These are phyloP conservation scores for Tortrix viridana DNA, from an alignment of 2,888 invertebrate genomes.

Conservation along the genomic window DNA sequence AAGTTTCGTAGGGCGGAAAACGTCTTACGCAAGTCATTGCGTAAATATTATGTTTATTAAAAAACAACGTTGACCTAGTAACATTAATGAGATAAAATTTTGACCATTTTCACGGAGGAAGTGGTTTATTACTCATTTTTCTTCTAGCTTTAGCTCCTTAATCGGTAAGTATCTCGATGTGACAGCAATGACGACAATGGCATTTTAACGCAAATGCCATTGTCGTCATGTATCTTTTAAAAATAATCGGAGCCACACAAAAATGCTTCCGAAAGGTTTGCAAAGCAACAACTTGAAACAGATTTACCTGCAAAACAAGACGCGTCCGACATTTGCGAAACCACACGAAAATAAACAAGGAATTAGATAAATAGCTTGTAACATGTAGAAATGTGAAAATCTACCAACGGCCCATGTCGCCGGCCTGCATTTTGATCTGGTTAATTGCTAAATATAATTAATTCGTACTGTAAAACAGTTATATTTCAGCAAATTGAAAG, in stretches of 20 bases:
- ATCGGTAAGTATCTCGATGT: too few species aligned
- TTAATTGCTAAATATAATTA: constrained; percentile 82
- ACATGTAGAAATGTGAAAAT: constrained; percentile 63
- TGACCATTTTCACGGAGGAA: too few species aligned
- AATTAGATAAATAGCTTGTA: constrained; percentile 64
- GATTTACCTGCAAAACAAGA: constrained; percentile 34
- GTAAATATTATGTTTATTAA: too few species aligned
- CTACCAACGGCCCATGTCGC: constrained; percentile 71
- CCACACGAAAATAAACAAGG: constrained; percentile 64
- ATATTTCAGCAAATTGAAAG: constrained; percentile 58
- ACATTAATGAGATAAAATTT: too few species aligned
- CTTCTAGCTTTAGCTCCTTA: too few species aligned
- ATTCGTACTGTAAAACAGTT: constrained; percentile 60
- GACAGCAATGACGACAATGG: too few species aligned
- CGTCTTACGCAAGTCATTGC: too few species aligned
- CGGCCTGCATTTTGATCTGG: constrained; percentile 72
- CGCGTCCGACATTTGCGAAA: constrained; percentile 18
- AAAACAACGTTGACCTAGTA: too few species aligned
- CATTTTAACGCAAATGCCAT: too few species aligned
- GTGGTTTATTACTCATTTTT: too few species aligned
- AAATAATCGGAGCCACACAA: neutral
- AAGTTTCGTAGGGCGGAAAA: constrained; percentile 9
- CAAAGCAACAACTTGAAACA: neutral
- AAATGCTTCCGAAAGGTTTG: neutral
- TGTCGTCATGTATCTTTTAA: too few species aligned